Evolutionary conservation across 2,797 vertebrate species (phyloP).

Genomic region (Streptopelia turtur): DNA sequence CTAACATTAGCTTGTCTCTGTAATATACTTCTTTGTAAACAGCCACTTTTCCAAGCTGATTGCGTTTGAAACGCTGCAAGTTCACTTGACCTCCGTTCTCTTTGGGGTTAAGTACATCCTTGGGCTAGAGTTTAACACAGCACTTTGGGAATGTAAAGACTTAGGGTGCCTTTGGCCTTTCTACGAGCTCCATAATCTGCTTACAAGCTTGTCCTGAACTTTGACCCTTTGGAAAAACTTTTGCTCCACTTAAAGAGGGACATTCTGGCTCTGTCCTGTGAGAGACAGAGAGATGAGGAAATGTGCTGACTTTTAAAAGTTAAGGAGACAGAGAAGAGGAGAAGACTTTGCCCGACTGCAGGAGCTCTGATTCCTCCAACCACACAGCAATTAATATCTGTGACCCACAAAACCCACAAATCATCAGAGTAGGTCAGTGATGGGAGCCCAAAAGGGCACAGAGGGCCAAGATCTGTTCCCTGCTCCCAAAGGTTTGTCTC

Average conservation of each 20-base stretch:
- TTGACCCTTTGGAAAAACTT: conserved; percentile 64
- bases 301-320: not conserved
- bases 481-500: not conserved
- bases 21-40: conserved; percentile 56
- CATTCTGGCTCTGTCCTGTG: conserved; percentile 40
- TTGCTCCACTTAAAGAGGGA: conserved; percentile 54
- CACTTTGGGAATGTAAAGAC: conserved; percentile 68
- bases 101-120: conserved; percentile 70
- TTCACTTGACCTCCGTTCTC: conserved; percentile 70
- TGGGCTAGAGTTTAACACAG: conserved; percentile 65
- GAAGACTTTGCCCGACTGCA: not conserved
- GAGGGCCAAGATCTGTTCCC: not conserved
- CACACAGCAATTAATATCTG: not conserved
- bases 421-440: not conserved
- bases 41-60: conserved; percentile 47
- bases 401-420: not conserved
- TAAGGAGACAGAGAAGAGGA: not conserved
- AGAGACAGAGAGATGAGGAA: not conserved
- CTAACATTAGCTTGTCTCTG: conserved; percentile 33
- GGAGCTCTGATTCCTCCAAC: not conserved
- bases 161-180: conserved; percentile 65
- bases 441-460: not conserved
- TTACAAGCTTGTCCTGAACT: conserved; percentile 55
- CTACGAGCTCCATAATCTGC: conserved; percentile 60
- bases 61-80: conserved; percentile 63